A percentile compares a stretch with the other conserved stretches of the same genome.
Evolutionary conservation across 2,888 invertebrate genomes (phyloP).

Genomic region (Apodemia mormo): DNA sequence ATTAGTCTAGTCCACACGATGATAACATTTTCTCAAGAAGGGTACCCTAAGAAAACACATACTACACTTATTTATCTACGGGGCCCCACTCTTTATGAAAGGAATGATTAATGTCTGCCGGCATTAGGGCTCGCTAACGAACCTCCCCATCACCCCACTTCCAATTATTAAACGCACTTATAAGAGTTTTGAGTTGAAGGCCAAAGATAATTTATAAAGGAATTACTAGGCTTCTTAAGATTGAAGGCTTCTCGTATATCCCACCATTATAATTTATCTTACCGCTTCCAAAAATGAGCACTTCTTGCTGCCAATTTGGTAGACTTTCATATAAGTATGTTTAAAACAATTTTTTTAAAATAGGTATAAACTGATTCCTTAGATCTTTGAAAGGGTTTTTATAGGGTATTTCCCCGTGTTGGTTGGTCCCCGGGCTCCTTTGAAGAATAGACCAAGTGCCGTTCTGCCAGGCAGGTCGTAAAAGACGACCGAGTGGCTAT

Average conservation of each 20-base stretch:
- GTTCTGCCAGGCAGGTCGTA: no score
- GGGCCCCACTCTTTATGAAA: constrained; percentile 80
- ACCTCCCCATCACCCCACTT: constrained; percentile 48
- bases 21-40: constrained; percentile 60
- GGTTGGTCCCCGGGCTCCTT: no score
- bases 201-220: constrained; percentile 39
- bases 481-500: no score
- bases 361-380: no score
- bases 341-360: no score
- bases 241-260: constrained; percentile 7
- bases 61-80: constrained; percentile 82
- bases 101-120: constrained; percentile 81
- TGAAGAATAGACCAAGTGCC: no score
- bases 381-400: no score
- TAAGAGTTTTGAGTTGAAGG: constrained; percentile 70
- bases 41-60: constrained; percentile 81
- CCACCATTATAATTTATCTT: neutral
- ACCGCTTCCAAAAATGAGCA: neutral
- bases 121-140: constrained; percentile 77
- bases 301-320: no score
- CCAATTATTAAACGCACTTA: constrained; percentile 78
- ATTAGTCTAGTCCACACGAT: constrained; percentile 49
- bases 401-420: no score
- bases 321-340: no score
- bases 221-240: constrained; percentile 14